Evolutionary conservation across 2,888 invertebrate genomes (phyloP), one percentile per base, ranked within the genome.

Genomic region (Cyaniris semiargus): DNA sequence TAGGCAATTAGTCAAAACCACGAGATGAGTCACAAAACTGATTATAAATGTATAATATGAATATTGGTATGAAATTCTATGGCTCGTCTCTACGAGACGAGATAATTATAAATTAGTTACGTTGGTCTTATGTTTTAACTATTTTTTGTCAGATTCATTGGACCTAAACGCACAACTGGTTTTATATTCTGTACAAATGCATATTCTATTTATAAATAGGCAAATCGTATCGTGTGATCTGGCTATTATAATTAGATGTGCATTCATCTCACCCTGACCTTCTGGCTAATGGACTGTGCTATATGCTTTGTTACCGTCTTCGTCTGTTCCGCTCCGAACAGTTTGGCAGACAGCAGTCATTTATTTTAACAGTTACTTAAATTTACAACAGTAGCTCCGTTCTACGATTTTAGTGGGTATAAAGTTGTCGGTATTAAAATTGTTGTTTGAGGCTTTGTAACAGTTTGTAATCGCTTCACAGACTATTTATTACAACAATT

Each of bases 241-340:
- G 13, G 23, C 15, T 6, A 27, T 31, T 66, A 27, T 66, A 44
- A 18, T 53, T 27, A 74, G 48, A 23, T 53, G 15, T 74, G 53
- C 74, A 53, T 74, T 48, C 31, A 74, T 53, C 74, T 48, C 23
- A n/a, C 53, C 74, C 21, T 74, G 74, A 74, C 74, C 74, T 74
- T 74, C 53, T 48, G 23, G 44, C 53, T 74, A 74, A 74, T 74
- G 74, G 48, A 74, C 53, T 48, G 74, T 48, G 53, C 38, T 23
- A 23, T 48, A 48, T 18, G 48, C 72, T 44, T 72, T 72, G 74
- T 74, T 53, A 27, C 66, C 66, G 66, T 21, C 66, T 48, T 23
- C 53, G 27, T 74, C 53, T 74, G 48, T 74, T 53, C 48, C 74
- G 44, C 53, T 23, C 48, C 53, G 44, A 15, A 6, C 48, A 2